Evolutionary conservation across 2,113 vertebrate genomes (phyloP).

Genomic region (human (Homo sapiens)): GRCh38 chr6:38118001-38118500

Average conservation of each 20-base stretch:
- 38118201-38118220: background rate
- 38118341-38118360: background rate
- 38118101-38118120: background rate
- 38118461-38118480: conserved; percentile 34
- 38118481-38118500: conserved; percentile 41
- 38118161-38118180: background rate
- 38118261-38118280: background rate
- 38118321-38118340: background rate
- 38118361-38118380: background rate
- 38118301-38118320: background rate
- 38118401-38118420: background rate
- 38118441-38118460: background rate
- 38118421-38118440: background rate
- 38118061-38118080: background rate
- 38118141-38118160: background rate
- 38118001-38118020: background rate
- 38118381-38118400: background rate
- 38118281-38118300: background rate
- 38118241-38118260: background rate
- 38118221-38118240: background rate
- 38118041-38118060: background rate
- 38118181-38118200: background rate
- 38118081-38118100: background rate
- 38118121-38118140: background rate
- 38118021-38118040: background rate